phyloP scores from a whole-genome alignment of 2,888 invertebrate species.

The Cantharis rufa region DNA sequence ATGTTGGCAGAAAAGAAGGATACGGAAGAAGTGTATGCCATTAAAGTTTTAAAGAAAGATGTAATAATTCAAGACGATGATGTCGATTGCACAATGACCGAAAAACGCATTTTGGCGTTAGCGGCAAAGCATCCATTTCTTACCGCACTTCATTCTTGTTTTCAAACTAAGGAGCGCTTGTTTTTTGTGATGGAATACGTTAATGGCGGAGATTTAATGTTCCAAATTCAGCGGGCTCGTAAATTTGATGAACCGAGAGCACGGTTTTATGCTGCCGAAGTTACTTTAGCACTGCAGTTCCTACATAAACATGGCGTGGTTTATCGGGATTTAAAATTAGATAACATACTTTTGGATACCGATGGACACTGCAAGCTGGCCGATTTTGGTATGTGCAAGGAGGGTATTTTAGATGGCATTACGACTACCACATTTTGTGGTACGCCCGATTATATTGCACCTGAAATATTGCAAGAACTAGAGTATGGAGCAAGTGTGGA shows the following conservation, averaged over 20 bases:
- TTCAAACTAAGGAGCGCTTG: slow-evolving; percentile 86
- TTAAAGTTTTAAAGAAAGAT: slow-evolving; percentile 94
- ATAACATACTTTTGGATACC: slow-evolving; percentile 95
- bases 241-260: slow-evolving; percentile 97
- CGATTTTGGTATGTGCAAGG: slow-evolving; percentile 95
- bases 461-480: slow-evolving; percentile 66
- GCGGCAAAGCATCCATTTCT: slow-evolving; percentile 98
- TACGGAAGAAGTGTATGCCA: slow-evolving; percentile 88
- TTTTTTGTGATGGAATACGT: slow-evolving; percentile 99
- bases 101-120: slow-evolving; percentile 93
- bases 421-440: slow-evolving; percentile 98
- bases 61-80: slow-evolving; percentile 98
- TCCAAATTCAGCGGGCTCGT: slow-evolving; percentile 97
- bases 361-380: slow-evolving; percentile 95
- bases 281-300: slow-evolving; percentile 96
- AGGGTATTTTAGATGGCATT: slow-evolving; percentile 83
- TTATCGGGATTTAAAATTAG: slow-evolving; percentile 97
- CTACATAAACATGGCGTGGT: slow-evolving; percentile 96
- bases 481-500: slow-evolving; percentile 87
- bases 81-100: slow-evolving; percentile 99
- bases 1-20: slow-evolving; percentile 95
- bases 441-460: slow-evolving; percentile 99
- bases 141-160: slow-evolving; percentile 95
- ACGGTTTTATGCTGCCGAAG: slow-evolving; percentile 97
- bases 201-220: slow-evolving; percentile 98